phyloP scores from a whole-genome alignment of 2,113 vertebrate species.

The Saccopteryx leptura region DNA sequence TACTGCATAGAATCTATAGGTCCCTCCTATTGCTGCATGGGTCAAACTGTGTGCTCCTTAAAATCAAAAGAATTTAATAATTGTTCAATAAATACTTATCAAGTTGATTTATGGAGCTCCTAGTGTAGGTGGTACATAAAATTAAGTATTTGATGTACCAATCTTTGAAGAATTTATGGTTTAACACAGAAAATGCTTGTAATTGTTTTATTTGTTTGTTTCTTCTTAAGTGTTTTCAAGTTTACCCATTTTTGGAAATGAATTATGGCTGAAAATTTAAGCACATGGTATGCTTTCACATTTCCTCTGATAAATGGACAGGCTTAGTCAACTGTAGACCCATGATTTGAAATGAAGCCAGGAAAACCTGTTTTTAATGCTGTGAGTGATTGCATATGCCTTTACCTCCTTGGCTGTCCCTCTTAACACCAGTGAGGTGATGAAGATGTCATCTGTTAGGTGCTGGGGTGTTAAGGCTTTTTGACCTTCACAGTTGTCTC shows the following conservation, averaged over 20 bases:
- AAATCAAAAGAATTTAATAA: not conserved
- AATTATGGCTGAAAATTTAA: not conserved
- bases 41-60: not conserved
- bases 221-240: not conserved
- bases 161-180: not conserved
- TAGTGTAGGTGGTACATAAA: not conserved
- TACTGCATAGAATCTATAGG: not conserved
- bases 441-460: not conserved
- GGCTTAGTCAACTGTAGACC: not conserved
- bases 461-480: too few relatives aligned
- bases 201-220: not conserved
- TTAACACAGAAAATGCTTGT: not conserved
- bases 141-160: not conserved
- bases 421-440: not conserved
- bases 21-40: not conserved
- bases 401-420: not conserved
- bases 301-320: not conserved
- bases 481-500: not conserved
- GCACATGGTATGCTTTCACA: not conserved
- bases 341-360: not conserved
- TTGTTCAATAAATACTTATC: not conserved
- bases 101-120: not conserved
- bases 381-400: not conserved
- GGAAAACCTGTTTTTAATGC: not conserved
- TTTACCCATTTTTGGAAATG: not conserved